Evolutionary conservation across 2,797 vertebrate species (phyloP), one percentile per base, ranked within the genome.

Genomic region (Pelobates cultripes): DNA sequence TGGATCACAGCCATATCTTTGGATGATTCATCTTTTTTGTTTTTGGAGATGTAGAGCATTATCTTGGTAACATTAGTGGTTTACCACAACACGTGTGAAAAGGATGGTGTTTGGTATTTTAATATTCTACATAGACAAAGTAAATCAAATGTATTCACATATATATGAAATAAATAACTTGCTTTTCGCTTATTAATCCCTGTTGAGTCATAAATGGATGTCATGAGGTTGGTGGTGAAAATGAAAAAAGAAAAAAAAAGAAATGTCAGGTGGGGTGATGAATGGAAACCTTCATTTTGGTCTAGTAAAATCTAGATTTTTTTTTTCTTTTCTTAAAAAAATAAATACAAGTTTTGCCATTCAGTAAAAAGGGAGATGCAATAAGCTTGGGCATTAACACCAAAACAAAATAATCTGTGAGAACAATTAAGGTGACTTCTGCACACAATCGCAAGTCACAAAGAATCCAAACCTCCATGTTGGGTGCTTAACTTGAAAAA

Each of bases 331-430:
- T 14, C 44, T 45, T 66, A 73, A 67, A 80, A 80, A 80, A 80
- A 80, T 80, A 80, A 80, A 80, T 66, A 43, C 17, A 70, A 28
- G 61, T 76, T 80, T 80, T 55, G 71, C 43, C 64, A 70, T 69
- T 74, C 44, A 53, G 17, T 67, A 40, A 70, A 44, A 57, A 77
- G 28, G 42, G 60, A 72, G 61, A 43, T 12, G 45, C 7, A 71
- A 82, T 47, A 71, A 8, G 47, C 47, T 51, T 5, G 47, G 47
- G 47, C 10, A 10, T 5, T 51, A 6, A 51, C 5, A 6, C 5
- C 10, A 40, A 51, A 71, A 9, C 14, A 28, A 71, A 51, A 40
- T 71, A 14, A 17, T 51, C n/a, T 0, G 4, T 13, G 4, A 17
- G 68, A n/a, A 51, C 4, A 40, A 17, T 71, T 28, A 8, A 13